Evolutionary conservation across 2,888 invertebrate species (phyloP).

Genomic region (Aporophyla nigra): DNA sequence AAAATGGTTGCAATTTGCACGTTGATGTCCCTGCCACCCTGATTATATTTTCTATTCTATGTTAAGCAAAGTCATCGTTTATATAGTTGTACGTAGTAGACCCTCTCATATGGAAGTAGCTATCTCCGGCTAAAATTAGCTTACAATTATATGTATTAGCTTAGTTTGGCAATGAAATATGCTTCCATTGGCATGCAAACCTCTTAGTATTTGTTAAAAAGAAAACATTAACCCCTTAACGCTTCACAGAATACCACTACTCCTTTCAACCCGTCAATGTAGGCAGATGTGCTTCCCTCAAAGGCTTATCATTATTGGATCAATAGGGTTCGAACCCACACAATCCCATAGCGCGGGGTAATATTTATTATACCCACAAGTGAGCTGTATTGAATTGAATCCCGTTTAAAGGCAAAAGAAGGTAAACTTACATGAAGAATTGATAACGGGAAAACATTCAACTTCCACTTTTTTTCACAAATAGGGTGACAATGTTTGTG

Average conservation of each 20-base stretch:
- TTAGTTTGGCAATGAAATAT: no score
- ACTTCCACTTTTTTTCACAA: no score
- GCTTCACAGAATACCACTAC: neutral
- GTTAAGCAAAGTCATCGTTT: no score
- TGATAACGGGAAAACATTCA: neutral
- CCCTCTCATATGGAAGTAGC: no score
- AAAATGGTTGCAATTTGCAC: no score
- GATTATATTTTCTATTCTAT: no score
- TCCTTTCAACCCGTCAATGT: constrained; percentile 1
- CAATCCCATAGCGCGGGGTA: neutral
- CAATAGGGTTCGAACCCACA: constrained; percentile 12
- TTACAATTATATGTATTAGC: no score
- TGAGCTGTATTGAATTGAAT: constrained; percentile 15
- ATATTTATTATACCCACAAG: neutral
- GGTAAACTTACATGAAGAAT: neutral
- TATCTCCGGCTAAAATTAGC: no score
- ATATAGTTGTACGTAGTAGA: no score
- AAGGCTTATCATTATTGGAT: constrained; percentile 27
- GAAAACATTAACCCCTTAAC: neutral
- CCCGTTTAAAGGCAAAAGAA: constrained; percentile 2
- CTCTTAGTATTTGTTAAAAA: no score
- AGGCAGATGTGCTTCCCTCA: constrained; percentile 9
- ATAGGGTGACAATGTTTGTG: neutral
- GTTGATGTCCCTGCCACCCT: no score
- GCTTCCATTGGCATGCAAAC: no score